Evolutionary conservation across 2,797 vertebrate genomes (phyloP).

Genomic region (Gambelia wislizenii): DNA sequence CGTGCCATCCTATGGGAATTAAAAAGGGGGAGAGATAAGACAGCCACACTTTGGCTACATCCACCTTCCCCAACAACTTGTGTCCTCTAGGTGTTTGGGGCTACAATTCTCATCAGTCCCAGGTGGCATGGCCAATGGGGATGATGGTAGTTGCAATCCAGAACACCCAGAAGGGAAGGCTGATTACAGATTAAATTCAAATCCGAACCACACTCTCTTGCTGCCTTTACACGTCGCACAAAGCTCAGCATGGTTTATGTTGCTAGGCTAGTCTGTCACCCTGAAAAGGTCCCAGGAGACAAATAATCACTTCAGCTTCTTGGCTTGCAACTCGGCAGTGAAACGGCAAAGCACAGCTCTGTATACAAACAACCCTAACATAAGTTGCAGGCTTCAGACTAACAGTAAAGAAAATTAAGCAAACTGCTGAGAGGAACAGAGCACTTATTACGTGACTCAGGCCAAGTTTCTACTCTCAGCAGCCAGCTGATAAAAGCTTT

Average conservation of each 20-base stretch:
- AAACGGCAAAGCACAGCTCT: not conserved
- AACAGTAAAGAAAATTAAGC: not conserved
- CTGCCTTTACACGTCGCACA: not conserved
- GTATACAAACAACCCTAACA: not conserved
- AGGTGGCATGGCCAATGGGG: not conserved
- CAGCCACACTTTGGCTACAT: not conserved
- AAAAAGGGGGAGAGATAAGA: not conserved
- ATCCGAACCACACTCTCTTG: not conserved
- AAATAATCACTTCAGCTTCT: too few species aligned
- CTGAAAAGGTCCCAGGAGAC: not conserved
- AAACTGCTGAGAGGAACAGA: not conserved
- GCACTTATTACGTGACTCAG: not conserved
- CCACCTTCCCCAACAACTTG: not conserved
- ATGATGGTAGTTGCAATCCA: not conserved
- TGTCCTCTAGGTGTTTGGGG: not conserved
- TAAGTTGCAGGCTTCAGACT: not conserved
- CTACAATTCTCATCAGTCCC: not conserved
- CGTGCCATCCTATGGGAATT: constrained; percentile 85
- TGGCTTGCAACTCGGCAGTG: not conserved
- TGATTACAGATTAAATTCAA: not conserved
- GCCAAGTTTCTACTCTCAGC: not conserved
- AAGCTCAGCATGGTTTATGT: not conserved
- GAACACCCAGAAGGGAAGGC: rapidly evolving
- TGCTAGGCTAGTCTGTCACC: not conserved
- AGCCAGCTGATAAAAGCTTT: not conserved